A percentile compares a stretch with the other conserved stretches of the same genome.
Evolutionary conservation across 2,113 vertebrate genomes (phyloP).

Genomic region (Pelodiscus sinensis): DNA sequence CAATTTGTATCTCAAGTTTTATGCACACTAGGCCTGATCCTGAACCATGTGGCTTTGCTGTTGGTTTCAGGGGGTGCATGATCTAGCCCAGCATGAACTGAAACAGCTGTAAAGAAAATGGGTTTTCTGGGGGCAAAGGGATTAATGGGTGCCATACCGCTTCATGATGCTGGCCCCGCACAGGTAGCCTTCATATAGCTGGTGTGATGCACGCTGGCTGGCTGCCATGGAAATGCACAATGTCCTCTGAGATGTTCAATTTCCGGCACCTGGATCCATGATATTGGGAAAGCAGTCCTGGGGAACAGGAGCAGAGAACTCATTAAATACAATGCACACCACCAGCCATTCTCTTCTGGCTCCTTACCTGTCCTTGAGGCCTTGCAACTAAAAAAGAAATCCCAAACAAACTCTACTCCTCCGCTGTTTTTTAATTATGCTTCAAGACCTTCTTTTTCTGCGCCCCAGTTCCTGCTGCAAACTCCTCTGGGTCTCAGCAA

Average conservation of each 20-base stretch:
- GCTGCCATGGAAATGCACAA: neutral
- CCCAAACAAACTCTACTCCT: constrained; percentile 32
- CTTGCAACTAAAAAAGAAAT: neutral
- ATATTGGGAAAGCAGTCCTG: neutral
- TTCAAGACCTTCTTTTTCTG: constrained; percentile 10
- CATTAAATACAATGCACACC: neutral
- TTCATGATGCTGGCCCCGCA: neutral
- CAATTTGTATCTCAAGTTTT: neutral
- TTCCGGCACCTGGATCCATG: neutral
- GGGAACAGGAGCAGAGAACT: neutral
- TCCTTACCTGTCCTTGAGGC: constrained; percentile 24
- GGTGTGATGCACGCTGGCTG: neutral
- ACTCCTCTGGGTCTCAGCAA: neutral
- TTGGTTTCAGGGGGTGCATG: neutral
- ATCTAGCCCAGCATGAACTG: neutral
- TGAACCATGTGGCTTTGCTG: neutral
- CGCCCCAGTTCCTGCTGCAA: constrained; percentile 12
- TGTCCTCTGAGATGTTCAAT: neutral
- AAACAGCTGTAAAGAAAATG: neutral
- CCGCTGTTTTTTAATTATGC: neutral
- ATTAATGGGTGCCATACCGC: neutral
- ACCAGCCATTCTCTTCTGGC: constrained; percentile 12
- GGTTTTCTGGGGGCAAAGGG: neutral
- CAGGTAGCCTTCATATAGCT: neutral
- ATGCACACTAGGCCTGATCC: neutral